Conservation (phyloP, 2,113 vertebrate genomes). For the Festucalex cinctus region DNA sequence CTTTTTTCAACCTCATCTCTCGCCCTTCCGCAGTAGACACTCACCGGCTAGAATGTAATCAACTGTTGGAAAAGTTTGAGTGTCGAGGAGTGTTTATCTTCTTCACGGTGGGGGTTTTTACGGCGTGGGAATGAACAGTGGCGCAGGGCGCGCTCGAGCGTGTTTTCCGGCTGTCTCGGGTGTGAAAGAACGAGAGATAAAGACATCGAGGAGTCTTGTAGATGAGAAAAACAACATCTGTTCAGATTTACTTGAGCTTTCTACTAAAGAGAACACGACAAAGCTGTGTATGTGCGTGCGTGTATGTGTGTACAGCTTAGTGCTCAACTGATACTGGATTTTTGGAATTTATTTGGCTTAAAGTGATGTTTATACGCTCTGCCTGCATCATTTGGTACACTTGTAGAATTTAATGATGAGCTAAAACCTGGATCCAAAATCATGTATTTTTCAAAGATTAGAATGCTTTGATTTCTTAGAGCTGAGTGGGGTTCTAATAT, state of each 20-base stretch:
- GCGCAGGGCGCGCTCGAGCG: conserved; percentile 1
- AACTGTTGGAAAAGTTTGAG: conserved; percentile 23
- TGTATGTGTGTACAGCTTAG: not conserved
- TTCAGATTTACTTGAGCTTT: conserved; percentile 30
- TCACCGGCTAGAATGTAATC: conserved; percentile 36
- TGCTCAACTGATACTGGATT: not conserved
- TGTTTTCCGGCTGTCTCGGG: conserved; percentile 2
- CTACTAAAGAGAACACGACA: conserved; percentile 1
- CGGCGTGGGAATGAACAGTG: conserved; percentile 4
- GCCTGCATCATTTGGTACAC: not conserved
- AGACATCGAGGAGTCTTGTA: conserved; percentile 5
- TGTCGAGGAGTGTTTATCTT: conserved; percentile 21
- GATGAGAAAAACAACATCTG: conserved; percentile 36
- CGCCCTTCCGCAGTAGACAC: conserved; percentile 15
- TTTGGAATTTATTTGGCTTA: conserved; percentile 3
- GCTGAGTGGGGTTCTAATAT: too few relatives aligned
- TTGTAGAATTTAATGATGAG: not conserved
- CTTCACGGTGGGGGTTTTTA: not conserved
- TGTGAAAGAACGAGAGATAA: conserved; percentile 24
- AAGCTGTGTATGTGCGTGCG: not conserved
- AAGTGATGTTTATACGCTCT: not conserved
- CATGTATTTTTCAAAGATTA: too few relatives aligned
- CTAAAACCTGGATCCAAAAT: not conserved
- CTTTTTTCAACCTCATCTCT: conserved; percentile 21
- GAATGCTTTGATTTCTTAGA: too few relatives aligned